phyloP scores from a whole-genome alignment of 1,140 invertebrate species.

The Cherax destructor region DNA sequence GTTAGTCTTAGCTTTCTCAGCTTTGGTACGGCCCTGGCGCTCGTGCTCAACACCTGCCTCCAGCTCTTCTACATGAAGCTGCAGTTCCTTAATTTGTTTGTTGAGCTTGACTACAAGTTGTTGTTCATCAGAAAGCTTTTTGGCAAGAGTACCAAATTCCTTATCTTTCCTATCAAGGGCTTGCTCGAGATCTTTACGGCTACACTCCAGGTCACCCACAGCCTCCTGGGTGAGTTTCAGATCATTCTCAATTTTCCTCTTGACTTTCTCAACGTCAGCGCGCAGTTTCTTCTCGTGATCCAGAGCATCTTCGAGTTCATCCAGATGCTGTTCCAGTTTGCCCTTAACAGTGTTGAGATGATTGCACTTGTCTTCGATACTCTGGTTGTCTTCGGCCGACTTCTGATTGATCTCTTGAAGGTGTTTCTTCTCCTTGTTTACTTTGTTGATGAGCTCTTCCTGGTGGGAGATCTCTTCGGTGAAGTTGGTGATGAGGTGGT shows the following conservation, averaged over 20 bases:
- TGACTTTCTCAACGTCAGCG: constrained; percentile 26
- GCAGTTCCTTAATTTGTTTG: constrained; percentile 80
- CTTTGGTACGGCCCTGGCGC: constrained; percentile 72
- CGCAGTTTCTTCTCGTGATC: constrained; percentile 44
- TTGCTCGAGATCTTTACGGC: constrained; percentile 79
- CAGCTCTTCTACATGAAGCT: constrained; percentile 78
- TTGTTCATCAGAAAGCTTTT: constrained; percentile 81
- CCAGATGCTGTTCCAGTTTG: constrained; percentile 40
- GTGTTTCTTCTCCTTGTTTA: constrained; percentile 82
- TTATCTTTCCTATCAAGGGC: constrained; percentile 77
- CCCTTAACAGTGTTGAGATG: constrained; percentile 45
- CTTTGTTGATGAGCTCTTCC: constrained; percentile 78
- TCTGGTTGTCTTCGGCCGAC: constrained; percentile 76
- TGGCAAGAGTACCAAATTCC: constrained; percentile 77
- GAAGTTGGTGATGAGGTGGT: constrained; percentile 39
- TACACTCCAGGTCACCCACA: constrained; percentile 76
- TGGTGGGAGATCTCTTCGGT: constrained; percentile 44
- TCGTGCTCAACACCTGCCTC: constrained; percentile 81
- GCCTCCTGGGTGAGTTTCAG: constrained; percentile 37
- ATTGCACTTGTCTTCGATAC: constrained; percentile 73
- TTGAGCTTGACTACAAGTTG: constrained; percentile 79
- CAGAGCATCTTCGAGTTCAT: constrained; percentile 47
- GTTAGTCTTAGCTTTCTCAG: constrained; percentile 78
- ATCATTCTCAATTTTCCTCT: constrained; percentile 43
- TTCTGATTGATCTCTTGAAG: constrained; percentile 78